Evolutionary conservation across 2,888 invertebrate genomes (phyloP), one percentile per base, ranked within the genome.

Genomic region (Scaeva pyrastri): DNA sequence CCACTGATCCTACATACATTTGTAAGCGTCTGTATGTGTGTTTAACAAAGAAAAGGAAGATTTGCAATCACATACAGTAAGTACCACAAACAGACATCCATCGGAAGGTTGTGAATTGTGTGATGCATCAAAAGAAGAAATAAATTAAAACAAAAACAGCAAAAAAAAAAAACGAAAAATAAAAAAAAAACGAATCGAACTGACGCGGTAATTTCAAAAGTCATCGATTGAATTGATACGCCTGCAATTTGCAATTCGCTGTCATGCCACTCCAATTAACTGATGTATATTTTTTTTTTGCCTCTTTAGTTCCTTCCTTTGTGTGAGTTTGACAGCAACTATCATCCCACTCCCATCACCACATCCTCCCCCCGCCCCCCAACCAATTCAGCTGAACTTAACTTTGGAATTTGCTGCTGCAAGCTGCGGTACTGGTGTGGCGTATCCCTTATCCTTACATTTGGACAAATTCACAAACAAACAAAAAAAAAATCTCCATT

Each of bases 221-320:
- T 74, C 86, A 82, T 82, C 81, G 81, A 86, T 86, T 86, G 81
- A 86, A 86, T 86, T 86, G 86, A 86, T 86, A 86, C 62, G 86
- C 86, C 86, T 77, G 86, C 86, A 86, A 86, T 86, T 86, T 81
- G 86, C 81, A 86, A 81, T 74, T 81, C 70, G 74, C 81, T 86
- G 86, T 86, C 81, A 86, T 78, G 86, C 75, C 81, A 86, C 74
- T 86, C 81, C 86, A 86, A 86, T 86, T 86, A 86, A 86, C 81
- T 81, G 81, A 86, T 78, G 73, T 81, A 66, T 26, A 7, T n/a
- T 64, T 55, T 56, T 55, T 26, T 31, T 41, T 75, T 68, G 48
- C 48, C 52, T 45, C 52, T 60, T 39, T n/a, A n/a, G 31, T 21
- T 31, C 11, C 21, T 21, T 50, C 72, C 23, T 58, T 52, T 45